Conservation (phyloP, 2,797 vertebrate species). For the Bovichtus variegatus region DNA sequence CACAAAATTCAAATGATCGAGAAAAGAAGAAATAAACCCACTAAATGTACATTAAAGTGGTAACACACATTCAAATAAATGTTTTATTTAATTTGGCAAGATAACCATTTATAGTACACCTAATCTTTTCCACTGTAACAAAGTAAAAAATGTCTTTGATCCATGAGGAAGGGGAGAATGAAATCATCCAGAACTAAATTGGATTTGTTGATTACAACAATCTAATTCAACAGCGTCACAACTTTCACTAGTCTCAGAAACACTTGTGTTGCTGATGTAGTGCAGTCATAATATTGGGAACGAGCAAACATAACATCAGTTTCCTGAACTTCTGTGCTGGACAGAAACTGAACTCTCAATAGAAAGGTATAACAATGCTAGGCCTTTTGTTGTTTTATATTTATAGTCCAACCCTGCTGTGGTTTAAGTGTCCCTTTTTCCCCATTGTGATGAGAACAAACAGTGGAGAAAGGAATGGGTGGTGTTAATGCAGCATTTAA, state of each 20-base stretch:
- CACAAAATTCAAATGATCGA: no score
- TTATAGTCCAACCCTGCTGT: neutral
- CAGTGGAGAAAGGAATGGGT: slow-evolving; percentile 25
- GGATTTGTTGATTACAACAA: neutral
- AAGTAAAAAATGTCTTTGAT: no score
- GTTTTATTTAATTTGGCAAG: no score
- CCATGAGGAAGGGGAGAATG: no score
- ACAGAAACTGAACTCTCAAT: slow-evolving; percentile 4
- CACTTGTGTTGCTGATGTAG: neutral
- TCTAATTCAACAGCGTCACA: neutral
- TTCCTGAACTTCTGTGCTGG: slow-evolving; percentile 1
- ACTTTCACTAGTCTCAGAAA: neutral
- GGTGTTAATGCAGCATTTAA: slow-evolving; percentile 7
- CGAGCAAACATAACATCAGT: slow-evolving; percentile 12
- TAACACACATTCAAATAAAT: no score
- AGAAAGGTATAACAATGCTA: neutral
- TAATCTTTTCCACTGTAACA: no score
- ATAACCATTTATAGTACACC: no score
- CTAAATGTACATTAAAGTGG: no score
- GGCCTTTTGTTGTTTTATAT: slow-evolving; percentile 4
- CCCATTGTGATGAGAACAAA: slow-evolving; percentile 36
- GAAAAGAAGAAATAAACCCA: no score
- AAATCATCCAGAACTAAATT: neutral
- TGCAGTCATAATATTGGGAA: neutral
- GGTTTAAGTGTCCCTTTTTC: slow-evolving; percentile 34